Base-by-base conservation (phyloP, 2,797 vertebrate species). In the Thaleichthys pacificus region DNA sequence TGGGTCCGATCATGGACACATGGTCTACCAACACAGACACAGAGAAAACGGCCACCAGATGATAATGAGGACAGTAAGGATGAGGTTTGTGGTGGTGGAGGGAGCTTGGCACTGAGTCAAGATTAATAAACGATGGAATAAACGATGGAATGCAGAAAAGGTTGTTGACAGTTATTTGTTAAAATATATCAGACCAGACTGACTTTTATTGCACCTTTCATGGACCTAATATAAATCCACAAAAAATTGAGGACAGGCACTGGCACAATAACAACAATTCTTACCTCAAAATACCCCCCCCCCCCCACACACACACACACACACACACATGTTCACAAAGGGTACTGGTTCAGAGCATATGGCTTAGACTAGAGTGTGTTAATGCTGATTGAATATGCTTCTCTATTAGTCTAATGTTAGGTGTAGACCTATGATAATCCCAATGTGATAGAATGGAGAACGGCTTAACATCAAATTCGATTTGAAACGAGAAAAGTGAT, bases 321-420 rank as follows among this genome's bases (percentile, higher is more conserved):
- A 32, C 26, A 30, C 15, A 26, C 61, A 14, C 14, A 30, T 26
- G 11, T 15, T 3, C 60, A 61, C 22, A 26, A 26, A 15, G 26
- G 61, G 14, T 61, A 26, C 11, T 2, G 24, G 24, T 30, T 22
- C 32, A 21, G 19, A 21, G n/a, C 63, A 65, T 21, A 61, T 61
- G 60, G 60, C 60, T 61, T 61, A 61, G 60, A 30, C 19, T n/a
- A 64, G 62, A 64, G 8, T 64, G 8, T 22, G 63, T 42, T 38
- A 38, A 21, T 47, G 35, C 47, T 51, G 65, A 67, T 67, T 67
- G 47, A 54, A 67, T 66, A 26, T 67, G 47, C 47, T 51, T 9
- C 14, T 66, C 65, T 66, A 51, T 66, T 51, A 66, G 65, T 24
- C 60, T 61, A 66, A 24, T 66, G 65, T 51, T 66, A 49, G 42